Percentiles rank a stretch among this genome's conserved stretches.
phyloP scores from a whole-genome alignment of 1,140 invertebrate genomes.

The Nixonia krombeini region DNA sequence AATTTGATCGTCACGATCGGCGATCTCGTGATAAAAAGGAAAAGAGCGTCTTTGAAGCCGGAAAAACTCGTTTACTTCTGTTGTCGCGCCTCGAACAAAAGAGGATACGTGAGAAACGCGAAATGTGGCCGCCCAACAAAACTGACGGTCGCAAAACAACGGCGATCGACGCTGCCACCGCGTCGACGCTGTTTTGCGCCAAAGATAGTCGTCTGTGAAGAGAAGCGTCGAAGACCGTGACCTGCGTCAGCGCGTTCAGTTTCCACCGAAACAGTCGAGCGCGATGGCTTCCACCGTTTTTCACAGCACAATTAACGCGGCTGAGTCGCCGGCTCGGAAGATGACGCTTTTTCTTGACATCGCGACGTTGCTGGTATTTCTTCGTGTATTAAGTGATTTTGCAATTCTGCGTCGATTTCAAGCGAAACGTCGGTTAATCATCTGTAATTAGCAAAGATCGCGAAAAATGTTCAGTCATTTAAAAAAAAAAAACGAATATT shows the following conservation, averaged over 20 bases:
- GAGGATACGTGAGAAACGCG: background rate
- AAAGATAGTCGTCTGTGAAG: conserved; percentile 56
- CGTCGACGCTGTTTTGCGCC: conserved; percentile 38
- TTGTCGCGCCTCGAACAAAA: too few species aligned
- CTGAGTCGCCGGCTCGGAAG: background rate
- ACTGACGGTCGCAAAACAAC: too few species aligned
- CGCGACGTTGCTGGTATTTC: conserved; percentile 1
- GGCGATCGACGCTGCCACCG: too few species aligned
- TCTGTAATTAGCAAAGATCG: background rate
- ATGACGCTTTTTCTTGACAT: background rate
- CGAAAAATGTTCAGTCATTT: background rate
- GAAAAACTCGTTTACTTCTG: background rate
- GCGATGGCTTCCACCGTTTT: conserved; percentile 1
- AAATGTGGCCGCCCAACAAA: too few species aligned
- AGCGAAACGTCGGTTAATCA: background rate
- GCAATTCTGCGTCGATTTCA: too few species aligned
- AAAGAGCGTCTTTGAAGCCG: too few species aligned
- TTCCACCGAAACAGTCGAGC: conserved; percentile 18
- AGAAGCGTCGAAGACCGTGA: conserved; percentile 53
- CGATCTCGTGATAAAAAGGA: too few species aligned
- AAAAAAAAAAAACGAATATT: too few species aligned
- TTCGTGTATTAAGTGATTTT: background rate
- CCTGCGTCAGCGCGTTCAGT: conserved; percentile 53
- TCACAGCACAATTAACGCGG: background rate
- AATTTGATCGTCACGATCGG: too few species aligned